Conservation (phyloP, 1,140 invertebrate species). For the Notospermus geniculatus region DNA sequence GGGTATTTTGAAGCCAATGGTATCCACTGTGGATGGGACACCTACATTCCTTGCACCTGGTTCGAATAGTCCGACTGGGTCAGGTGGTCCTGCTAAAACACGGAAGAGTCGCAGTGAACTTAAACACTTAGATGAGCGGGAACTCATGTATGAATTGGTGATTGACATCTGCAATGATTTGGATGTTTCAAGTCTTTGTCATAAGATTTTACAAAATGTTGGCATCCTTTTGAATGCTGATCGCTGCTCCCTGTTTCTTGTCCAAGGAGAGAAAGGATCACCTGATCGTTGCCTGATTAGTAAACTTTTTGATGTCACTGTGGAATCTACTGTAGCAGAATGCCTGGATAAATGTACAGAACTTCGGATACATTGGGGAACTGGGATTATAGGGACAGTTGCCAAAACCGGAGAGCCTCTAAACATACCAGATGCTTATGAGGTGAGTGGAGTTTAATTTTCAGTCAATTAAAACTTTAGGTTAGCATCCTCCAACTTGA, state of each 20-base stretch:
- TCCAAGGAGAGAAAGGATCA: constrained; percentile 64
- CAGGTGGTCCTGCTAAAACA: constrained; percentile 24
- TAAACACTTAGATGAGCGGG: constrained; percentile 84
- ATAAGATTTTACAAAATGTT: constrained; percentile 95
- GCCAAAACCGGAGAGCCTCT: constrained; percentile 87
- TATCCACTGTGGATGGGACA: constrained; percentile 82
- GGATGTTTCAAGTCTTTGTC: constrained; percentile 86
- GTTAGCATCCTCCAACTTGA: too few species aligned
- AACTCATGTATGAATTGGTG: constrained; percentile 93
- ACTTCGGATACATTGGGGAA: constrained; percentile 78
- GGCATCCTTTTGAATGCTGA: constrained; percentile 88
- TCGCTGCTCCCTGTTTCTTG: constrained; percentile 87
- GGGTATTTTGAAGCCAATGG: constrained; percentile 83
- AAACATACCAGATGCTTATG: constrained; percentile 94
- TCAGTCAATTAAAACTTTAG: too few species aligned
- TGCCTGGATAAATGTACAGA: constrained; percentile 84
- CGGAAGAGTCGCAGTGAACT: constrained; percentile 69
- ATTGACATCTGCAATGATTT: constrained; percentile 96
- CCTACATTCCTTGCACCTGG: constrained; percentile 72
- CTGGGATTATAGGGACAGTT: constrained; percentile 89
- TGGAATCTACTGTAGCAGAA: constrained; percentile 71
- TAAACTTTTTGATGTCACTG: constrained; percentile 84
- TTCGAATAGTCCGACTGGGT: constrained; percentile 26
- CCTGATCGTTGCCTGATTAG: constrained; percentile 72
- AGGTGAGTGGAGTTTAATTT: constrained; percentile 72